A percentile compares a stretch with the other conserved stretches of the same genome.
phyloP scores from a whole-genome alignment of 2,113 vertebrate species.

The Gymnocephalus cernua region DNA sequence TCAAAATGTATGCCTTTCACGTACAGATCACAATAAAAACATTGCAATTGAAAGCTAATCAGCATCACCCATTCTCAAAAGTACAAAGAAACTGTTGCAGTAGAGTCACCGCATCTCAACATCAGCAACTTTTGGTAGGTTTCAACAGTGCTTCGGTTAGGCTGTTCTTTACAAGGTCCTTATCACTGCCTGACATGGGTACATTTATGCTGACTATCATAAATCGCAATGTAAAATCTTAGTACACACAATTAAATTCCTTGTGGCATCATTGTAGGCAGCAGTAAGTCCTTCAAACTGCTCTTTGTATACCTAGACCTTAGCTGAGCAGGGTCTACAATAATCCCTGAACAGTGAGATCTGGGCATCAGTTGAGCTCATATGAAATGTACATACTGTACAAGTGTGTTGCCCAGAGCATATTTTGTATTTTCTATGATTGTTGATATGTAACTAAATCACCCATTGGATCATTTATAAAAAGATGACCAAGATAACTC shows the following conservation, averaged over 20 bases:
- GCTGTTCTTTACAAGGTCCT: neutral
- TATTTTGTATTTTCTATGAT: neutral
- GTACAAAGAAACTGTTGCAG: neutral
- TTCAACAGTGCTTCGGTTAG: neutral
- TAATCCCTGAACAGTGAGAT: constrained; percentile 5
- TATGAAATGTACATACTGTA: neutral
- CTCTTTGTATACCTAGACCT: neutral
- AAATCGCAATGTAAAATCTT: neutral
- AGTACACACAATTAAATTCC: constrained; percentile 6
- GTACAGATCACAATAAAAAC: neutral
- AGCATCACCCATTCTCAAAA: neutral
- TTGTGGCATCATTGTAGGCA: neutral
- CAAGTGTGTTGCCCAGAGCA: neutral
- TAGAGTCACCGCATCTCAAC: neutral
- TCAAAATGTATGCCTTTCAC: neutral
- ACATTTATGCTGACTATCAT: constrained; percentile 15
- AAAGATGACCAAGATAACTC: neutral
- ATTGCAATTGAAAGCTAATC: neutral
- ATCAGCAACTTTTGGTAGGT: neutral
- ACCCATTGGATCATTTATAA: neutral
- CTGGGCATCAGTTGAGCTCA: neutral
- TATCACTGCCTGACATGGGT: constrained; percentile 19
- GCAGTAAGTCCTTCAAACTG: neutral
- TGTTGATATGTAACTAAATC: neutral
- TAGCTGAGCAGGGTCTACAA: neutral